Evolutionary conservation across 2,113 vertebrate species (phyloP), one percentile per base, ranked within the genome.

Genomic region (Petroica traversi): DNA sequence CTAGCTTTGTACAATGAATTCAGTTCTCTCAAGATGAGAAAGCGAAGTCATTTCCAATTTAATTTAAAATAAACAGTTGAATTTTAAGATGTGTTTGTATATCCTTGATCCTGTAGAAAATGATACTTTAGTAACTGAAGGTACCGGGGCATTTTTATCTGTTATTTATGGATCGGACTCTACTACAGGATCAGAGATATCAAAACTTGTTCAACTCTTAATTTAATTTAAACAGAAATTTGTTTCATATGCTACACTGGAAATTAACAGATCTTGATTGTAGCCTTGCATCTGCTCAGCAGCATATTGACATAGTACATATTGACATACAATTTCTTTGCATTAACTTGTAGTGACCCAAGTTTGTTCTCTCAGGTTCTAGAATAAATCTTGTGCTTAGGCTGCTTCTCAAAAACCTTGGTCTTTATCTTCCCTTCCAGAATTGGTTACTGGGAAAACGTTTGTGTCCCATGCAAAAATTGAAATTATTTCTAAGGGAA

Each of bases 391-490:
- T 16, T 0, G 0, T 59, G 9, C 33, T 52, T 67, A 9, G 6
- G 3, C 6, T 73, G 8, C 31, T 20, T 28, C 59, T 63, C 11
- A 66, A 16, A 74, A 52, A 18, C 5, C 7, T 7, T 43, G 5
- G 38, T 82, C 31, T 82, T 8, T 58, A 11, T 75, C 26, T 78
- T 85, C 40, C 19, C 5, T 43, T 12, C 14, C 26, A 46, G 40
- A 74, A 51, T 4, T 0, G 0, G 12, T 55, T 68, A 9, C 7
- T 43, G 23, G 31, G 34, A 19, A 72, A 38, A 38, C 16, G 29
- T 45, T 43, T 33, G 25, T 59, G 23, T 33, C 28, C 34, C 29
- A 1, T 36, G 12, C 34, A 54, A 76, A 79, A 38, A 38, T 5
- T 77, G 38, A 58, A 55, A 12, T 38, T 22, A 46, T 75, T 71